Evolutionary conservation across 1,140 invertebrate species (phyloP).

Genomic region (Leptinotarsa undecemlineata): DNA sequence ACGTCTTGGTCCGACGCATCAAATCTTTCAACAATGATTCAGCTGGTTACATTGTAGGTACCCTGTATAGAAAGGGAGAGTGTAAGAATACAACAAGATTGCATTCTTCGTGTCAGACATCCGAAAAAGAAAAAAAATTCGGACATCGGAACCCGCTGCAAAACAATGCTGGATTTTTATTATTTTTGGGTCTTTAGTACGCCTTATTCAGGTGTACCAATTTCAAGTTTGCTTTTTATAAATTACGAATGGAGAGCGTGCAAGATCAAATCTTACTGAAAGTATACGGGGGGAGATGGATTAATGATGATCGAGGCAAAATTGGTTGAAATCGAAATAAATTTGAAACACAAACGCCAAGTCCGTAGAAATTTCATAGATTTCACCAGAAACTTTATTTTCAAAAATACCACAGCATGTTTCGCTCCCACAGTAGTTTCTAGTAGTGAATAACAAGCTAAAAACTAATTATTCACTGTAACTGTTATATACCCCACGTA

Average conservation of each 20-base stretch:
- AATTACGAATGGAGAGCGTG: slow-evolving; percentile 10
- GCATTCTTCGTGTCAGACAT: slow-evolving; percentile 36
- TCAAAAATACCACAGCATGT: no score
- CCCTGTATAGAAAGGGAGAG: slow-evolving; percentile 27
- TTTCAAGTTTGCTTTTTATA: slow-evolving; percentile 10
- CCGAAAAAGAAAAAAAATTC: slow-evolving; percentile 32
- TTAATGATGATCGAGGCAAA: no score
- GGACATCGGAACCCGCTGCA: slow-evolving; percentile 30
- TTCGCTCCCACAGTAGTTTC: no score
- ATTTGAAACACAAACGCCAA: no score
- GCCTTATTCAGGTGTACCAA: slow-evolving; percentile 19
- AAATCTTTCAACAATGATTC: neutral
- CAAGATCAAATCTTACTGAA: neutral
- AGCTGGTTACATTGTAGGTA: slow-evolving; percentile 5
- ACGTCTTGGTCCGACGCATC: neutral
- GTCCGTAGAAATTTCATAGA: no score
- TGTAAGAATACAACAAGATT: slow-evolving; percentile 38
- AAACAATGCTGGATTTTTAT: slow-evolving; percentile 37
- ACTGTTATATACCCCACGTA: no score
- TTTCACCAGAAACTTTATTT: no score
- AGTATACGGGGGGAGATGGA: neutral
- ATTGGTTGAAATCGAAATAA: no score
- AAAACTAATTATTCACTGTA: no score
- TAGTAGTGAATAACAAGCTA: no score
- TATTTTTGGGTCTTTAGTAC: slow-evolving; percentile 26